A percentile compares a stretch with the other conserved stretches of the same genome.
phyloP scores from a whole-genome alignment of 2,797 vertebrate species.

The Spizella passerina region DNA sequence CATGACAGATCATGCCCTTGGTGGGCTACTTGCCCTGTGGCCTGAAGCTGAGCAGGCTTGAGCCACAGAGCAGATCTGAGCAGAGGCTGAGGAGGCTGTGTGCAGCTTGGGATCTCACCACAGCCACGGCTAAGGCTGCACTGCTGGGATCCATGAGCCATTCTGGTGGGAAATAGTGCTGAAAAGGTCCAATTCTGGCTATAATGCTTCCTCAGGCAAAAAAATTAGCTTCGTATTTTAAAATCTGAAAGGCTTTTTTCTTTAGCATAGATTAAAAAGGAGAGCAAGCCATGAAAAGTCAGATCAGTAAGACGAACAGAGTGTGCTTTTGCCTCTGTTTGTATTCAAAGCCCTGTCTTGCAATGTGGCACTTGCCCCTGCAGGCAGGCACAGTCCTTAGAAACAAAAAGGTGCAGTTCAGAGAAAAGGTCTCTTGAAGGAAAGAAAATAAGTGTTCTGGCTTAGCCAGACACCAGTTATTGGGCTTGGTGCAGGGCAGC shows the following conservation, averaged over 20 bases:
- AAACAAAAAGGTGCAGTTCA: conserved; percentile 46
- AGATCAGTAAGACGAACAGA: not conserved
- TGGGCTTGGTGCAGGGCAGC: not conserved
- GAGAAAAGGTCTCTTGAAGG: conserved; percentile 44
- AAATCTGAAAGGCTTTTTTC: not conserved
- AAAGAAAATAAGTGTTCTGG: not conserved
- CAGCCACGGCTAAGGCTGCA: rapidly evolving
- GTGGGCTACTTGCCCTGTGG: not conserved
- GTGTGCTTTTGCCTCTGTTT: not conserved
- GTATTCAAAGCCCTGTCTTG: conserved; percentile 7
- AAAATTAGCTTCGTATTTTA: not conserved
- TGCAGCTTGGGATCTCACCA: not conserved
- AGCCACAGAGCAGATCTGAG: not conserved
- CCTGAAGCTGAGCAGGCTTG: not conserved
- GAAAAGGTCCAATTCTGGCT: not conserved
- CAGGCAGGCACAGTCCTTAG: conserved; percentile 29
- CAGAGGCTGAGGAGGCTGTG: not conserved
- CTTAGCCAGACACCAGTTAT: not conserved
- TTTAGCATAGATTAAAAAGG: not conserved
- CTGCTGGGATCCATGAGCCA: not conserved
- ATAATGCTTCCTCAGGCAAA: not conserved
- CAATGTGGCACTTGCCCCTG: conserved; percentile 10
- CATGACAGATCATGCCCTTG: rapidly evolving
- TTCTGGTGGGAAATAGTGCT: not conserved
- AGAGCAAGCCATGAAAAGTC: not conserved